Conservation (phyloP, 2,797 vertebrate species). For the Alcedo quadribrachys region DNA sequence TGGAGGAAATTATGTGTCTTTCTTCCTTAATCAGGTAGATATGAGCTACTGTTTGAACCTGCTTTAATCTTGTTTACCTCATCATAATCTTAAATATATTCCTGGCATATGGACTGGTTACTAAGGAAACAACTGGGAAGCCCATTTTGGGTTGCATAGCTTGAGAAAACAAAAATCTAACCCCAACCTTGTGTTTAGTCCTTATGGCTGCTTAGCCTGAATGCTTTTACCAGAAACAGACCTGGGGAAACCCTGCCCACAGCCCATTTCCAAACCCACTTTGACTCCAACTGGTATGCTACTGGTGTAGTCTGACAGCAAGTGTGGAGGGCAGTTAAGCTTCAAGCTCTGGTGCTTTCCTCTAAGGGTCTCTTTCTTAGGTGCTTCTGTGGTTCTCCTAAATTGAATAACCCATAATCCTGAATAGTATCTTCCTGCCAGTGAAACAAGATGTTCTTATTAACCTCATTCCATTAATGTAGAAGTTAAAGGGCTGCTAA, state of each 20-base stretch:
- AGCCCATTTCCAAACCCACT: background rate
- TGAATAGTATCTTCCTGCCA: background rate
- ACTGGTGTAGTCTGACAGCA: background rate
- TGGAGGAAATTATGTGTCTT: background rate
- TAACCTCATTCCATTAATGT: background rate
- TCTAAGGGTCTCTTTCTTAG: background rate
- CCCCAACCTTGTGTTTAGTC: background rate
- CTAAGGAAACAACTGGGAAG: background rate
- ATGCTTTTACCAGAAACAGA: background rate
- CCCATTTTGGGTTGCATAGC: background rate
- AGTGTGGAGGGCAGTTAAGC: background rate
- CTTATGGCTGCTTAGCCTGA: background rate
- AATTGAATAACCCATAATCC: background rate
- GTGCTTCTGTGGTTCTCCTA: background rate
- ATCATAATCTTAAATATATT: background rate
- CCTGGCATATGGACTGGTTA: background rate
- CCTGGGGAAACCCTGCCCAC: background rate
- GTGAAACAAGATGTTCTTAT: background rate
- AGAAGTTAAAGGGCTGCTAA: background rate
- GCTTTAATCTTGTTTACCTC: background rate
- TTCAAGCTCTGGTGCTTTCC: background rate
- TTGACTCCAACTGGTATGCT: background rate
- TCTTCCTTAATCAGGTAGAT: background rate
- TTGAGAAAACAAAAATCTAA: background rate
- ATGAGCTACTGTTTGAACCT: background rate